Percentiles rank a stretch among this genome's conserved stretches.
These are phyloP conservation scores for Danaus plexippus DNA, from an alignment of 1,140 invertebrate species.

Conservation along the genomic window DNA sequence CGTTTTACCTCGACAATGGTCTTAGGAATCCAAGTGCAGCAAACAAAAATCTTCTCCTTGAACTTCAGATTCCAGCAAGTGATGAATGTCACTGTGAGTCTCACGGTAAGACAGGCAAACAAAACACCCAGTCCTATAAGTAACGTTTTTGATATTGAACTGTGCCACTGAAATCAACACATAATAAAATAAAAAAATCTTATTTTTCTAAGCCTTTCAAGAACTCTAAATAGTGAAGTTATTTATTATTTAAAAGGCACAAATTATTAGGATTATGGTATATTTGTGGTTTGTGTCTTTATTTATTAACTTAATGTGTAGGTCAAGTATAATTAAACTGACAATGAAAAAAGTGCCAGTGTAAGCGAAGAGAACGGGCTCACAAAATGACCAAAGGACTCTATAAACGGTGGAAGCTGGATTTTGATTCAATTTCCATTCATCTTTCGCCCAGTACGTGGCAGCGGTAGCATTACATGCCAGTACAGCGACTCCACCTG, in stretches of 20 bases:
- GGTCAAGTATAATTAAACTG: conserved; percentile 12
- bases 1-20: conserved; percentile 53
- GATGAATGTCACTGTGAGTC: conserved; percentile 31
- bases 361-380: conserved; percentile 53
- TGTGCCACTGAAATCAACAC: conserved; percentile 37
- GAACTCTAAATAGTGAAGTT: too few species aligned
- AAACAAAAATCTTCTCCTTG: conserved; percentile 48
- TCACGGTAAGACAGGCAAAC: conserved; percentile 35
- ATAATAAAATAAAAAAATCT: too few species aligned
- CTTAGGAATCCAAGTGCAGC: conserved; percentile 55
- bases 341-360: conserved; percentile 61
- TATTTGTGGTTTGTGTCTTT: too few species aligned
- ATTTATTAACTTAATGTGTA: too few species aligned
- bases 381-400: conserved; percentile 48
- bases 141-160: conserved; percentile 33
- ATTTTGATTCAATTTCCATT: conserved; percentile 59
- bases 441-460: conserved; percentile 39
- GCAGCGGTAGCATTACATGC: conserved; percentile 57
- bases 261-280: too few species aligned
- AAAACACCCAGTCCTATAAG: conserved; percentile 47
- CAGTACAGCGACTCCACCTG: conserved; percentile 56
- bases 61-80: conserved; percentile 45
- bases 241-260: too few species aligned
- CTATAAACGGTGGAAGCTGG: conserved; percentile 51
- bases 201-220: too few species aligned